Percentiles rank a stretch among this genome's conserved stretches.
Evolutionary conservation across 1,140 invertebrate genomes (phyloP).

Genomic region (Riptortus pedestris): DNA sequence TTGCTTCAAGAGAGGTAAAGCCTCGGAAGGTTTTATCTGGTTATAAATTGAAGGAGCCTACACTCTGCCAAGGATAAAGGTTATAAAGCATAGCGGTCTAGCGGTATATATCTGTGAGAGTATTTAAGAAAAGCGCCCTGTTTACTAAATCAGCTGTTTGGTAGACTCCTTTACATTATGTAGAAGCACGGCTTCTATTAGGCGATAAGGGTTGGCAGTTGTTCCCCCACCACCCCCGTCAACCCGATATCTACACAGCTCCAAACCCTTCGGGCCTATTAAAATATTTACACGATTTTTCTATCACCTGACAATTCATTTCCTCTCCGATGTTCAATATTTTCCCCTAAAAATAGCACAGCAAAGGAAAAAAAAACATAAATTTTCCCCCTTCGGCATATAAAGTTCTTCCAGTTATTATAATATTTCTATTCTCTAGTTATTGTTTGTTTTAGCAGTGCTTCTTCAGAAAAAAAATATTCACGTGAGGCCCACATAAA

Average conservation of each 20-base stretch:
- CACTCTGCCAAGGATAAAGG: background rate
- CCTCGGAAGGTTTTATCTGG: slow-evolving; percentile 11
- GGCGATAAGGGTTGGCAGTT: background rate
- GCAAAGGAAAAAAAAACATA: no score
- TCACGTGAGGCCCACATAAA: no score
- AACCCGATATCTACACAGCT: slow-evolving; percentile 1
- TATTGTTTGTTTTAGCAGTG: no score
- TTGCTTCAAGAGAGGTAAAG: background rate
- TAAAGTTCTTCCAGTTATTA: no score
- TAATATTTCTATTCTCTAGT: no score
- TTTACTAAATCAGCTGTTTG: slow-evolving; percentile 24
- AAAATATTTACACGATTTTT: slow-evolving; percentile 16
- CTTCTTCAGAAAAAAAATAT: no score
- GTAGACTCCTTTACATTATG: slow-evolving; percentile 16
- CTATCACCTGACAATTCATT: background rate
- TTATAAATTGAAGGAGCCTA: background rate
- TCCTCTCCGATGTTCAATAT: no score
- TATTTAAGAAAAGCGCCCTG: slow-evolving; percentile 23
- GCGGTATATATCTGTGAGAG: background rate
- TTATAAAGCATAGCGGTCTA: slow-evolving; percentile 1
- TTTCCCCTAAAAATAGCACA: no score
- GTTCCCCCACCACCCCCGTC: background rate
- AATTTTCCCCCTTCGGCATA: no score
- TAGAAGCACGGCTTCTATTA: slow-evolving; percentile 20
- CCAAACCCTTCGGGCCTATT: background rate